phyloP scores from a whole-genome alignment of 2,888 invertebrate genomes.

The Pyrrhia umbra region DNA sequence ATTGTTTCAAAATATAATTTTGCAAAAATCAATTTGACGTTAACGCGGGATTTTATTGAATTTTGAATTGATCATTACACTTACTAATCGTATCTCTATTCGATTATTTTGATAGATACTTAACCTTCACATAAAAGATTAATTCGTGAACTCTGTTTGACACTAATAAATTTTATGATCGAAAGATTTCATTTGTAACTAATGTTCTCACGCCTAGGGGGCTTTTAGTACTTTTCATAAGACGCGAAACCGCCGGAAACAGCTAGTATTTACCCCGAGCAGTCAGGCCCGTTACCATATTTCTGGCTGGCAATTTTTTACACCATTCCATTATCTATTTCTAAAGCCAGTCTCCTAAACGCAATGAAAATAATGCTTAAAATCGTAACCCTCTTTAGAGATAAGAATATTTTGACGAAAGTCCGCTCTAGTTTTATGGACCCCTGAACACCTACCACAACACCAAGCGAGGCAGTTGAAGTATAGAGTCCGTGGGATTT shows the following conservation, averaged over 20 bases:
- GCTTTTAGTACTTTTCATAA: too few relatives aligned
- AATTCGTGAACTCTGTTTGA: background rate
- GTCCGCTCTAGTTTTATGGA: background rate
- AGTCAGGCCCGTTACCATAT: too few relatives aligned
- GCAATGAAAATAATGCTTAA: background rate
- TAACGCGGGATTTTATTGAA: background rate
- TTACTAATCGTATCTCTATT: slow-evolving; percentile 20
- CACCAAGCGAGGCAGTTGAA: background rate
- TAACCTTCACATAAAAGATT: slow-evolving; percentile 27
- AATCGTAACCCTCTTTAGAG: background rate
- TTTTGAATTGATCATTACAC: slow-evolving; percentile 10
- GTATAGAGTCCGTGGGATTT: slow-evolving; percentile 43
- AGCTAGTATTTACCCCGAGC: too few relatives aligned
- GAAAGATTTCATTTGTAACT: background rate
- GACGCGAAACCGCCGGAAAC: too few relatives aligned
- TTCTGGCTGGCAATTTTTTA: too few relatives aligned
- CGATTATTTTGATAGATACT: slow-evolving; percentile 13
- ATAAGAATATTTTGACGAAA: background rate
- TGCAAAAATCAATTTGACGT: slow-evolving; percentile 30
- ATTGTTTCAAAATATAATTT: slow-evolving; percentile 13
- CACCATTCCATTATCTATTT: too few relatives aligned
- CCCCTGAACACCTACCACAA: background rate
- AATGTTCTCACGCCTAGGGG: too few relatives aligned
- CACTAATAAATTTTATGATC: slow-evolving; percentile 19
- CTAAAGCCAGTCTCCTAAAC: background rate